Percentiles rank a stretch among this genome's conserved stretches.
These are phyloP conservation scores for Lycophotia porphyrea DNA, from an alignment of 2,888 invertebrate genomes.

Conservation along the genomic window DNA sequence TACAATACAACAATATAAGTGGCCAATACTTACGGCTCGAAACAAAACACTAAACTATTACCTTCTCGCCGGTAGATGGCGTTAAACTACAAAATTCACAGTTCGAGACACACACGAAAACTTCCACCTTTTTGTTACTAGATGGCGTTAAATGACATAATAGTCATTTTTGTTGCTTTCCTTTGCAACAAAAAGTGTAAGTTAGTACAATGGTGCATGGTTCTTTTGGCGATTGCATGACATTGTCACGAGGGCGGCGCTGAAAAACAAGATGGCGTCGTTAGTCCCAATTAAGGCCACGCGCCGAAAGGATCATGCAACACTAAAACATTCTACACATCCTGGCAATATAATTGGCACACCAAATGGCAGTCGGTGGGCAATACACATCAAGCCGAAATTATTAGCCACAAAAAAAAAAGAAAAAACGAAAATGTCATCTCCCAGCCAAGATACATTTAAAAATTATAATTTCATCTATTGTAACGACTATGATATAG, in stretches of 20 bases:
- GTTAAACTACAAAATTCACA: conserved; percentile 10
- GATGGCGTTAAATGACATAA: conserved; percentile 12
- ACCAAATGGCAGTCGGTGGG: conserved; percentile 78
- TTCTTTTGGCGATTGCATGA: not conserved
- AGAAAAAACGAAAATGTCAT: conserved; percentile 42
- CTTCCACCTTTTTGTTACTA: conserved; percentile 4
- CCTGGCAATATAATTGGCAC: conserved; percentile 75
- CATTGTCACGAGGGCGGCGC: not conserved
- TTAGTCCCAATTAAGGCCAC: not conserved
- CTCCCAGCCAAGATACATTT: conserved; percentile 66
- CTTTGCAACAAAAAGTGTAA: not conserved
- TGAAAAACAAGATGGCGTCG: not conserved
- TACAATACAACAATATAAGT: conserved; percentile 81
- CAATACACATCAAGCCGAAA: conserved; percentile 72
- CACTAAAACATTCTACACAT: conserved; percentile 50
- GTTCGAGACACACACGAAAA: conserved; percentile 15
- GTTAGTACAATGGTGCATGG: not conserved
- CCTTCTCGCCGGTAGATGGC: conserved; percentile 25
- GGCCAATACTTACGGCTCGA: conserved; percentile 59
- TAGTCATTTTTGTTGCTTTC: not conserved
- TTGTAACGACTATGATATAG: conserved; percentile 65
- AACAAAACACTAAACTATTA: not conserved
- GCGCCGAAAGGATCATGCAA: not conserved
- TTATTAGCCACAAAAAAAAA: conserved; percentile 59
- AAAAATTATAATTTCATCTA: conserved; percentile 64